A percentile compares a stretch with the other conserved stretches of the same genome.
phyloP scores from a whole-genome alignment of 2,888 invertebrate species.

The Sturmia bella region DNA sequence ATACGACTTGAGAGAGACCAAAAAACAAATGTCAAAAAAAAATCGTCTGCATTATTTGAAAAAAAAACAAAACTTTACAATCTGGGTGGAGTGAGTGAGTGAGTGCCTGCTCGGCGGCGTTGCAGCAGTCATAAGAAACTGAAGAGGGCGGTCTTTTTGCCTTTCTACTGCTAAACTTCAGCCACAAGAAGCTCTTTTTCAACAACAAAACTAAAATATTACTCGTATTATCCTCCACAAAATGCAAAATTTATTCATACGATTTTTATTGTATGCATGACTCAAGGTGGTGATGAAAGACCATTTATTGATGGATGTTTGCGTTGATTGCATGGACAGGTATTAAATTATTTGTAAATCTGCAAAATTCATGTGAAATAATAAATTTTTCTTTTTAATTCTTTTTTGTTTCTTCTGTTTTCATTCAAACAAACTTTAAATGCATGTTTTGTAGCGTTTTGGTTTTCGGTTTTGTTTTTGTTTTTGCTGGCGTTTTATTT shows the following conservation, averaged over 20 bases:
- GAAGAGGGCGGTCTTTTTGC: slow-evolving; percentile 38
- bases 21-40: slow-evolving; percentile 2
- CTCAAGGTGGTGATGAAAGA: slow-evolving; percentile 68
- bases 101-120: not conserved
- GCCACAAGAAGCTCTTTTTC: slow-evolving; percentile 43
- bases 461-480: too few species aligned
- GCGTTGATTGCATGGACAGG: slow-evolving; percentile 67
- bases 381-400: slow-evolving; percentile 51
- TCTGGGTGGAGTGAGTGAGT: slow-evolving; percentile 53
- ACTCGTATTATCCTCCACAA: slow-evolving; percentile 20
- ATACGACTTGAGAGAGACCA: slow-evolving; percentile 22
- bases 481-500: not conserved
- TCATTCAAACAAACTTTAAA: not conserved
- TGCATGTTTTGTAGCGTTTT: not conserved
- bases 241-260: slow-evolving; percentile 57
- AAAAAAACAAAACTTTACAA: slow-evolving; percentile 8
- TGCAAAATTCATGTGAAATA: slow-evolving; percentile 69
- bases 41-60: slow-evolving; percentile 45
- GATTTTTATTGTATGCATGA: slow-evolving; percentile 65
- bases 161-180: slow-evolving; percentile 14
- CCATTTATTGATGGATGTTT: slow-evolving; percentile 68
- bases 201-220: not conserved
- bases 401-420: not conserved
- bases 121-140: slow-evolving; percentile 37
- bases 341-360: slow-evolving; percentile 68